Base-by-base conservation (phyloP, 1,140 invertebrate species). In the Batillaria attramentaria region DNA sequence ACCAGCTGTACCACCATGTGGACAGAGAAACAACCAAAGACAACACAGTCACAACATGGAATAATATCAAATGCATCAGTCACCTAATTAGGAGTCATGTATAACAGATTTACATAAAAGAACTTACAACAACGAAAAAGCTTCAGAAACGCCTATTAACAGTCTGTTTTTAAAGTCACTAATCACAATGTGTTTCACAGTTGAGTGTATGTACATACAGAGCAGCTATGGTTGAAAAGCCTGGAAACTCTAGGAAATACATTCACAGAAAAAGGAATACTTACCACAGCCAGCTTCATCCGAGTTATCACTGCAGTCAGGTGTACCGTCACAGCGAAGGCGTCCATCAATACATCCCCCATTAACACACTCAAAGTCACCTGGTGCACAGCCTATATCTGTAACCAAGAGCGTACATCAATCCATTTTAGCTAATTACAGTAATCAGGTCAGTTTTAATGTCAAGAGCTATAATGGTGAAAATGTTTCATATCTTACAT, bases 291-390 rank as follows among this genome's bases (percentile, higher is more conserved):
- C 65, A 24, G 42, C 73, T 77, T 82, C 81, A 75, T 80, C 81
- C 28, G 85, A 87, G 43, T 82, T 78, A 82, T 92, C 89, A 28
- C 70, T 65, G 83, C 91, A 92, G 80, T 92, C 88, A 50, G 72
- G 68, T 33, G 82, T 62, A 18, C 88, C 86, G 84, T 97, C 93
- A 90, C 95, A 97, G 79, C 92, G 91, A 86, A 91, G 91, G 84
- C 87, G 60, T 54, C 87, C 87, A 82, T 90, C 89, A 50, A 92
- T 88, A 72, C 92, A 92, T n/a, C 75, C 62, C 28, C 90, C 89
- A 85, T 91, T 86, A 50, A 77, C 81, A 82, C 92, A 92, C 50
- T 75, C 33, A 43, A 81, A 81, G 4, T 81, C 69, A 42, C 39
- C 72, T 10, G 37, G 2, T 6, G 5, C 6, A 41, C 79, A 80